phyloP scores from a whole-genome alignment of 2,797 vertebrate species.

The Anas georgica region DNA sequence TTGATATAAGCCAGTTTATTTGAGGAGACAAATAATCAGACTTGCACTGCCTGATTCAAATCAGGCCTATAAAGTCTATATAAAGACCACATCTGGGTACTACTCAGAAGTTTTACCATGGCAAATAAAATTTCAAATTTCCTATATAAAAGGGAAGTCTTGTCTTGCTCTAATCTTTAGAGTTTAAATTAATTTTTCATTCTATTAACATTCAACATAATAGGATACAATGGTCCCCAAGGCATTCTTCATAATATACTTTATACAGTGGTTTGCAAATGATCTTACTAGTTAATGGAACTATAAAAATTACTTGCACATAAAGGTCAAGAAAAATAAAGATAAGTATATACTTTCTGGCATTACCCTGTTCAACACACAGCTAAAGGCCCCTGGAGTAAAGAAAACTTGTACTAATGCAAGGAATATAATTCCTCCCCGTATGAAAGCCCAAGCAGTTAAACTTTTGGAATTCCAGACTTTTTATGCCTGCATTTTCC shows the following conservation, averaged over 20 bases:
- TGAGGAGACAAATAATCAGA: background rate
- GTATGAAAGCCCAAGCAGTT: background rate
- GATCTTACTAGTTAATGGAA: slow-evolving; percentile 78
- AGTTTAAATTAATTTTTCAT: slow-evolving; percentile 73
- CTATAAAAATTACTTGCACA: slow-evolving; percentile 79
- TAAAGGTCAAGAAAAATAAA: slow-evolving; percentile 81
- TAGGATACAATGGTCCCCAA: slow-evolving; percentile 64
- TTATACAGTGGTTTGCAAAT: slow-evolving; percentile 75
- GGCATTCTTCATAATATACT: slow-evolving; percentile 72
- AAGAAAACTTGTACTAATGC: slow-evolving; percentile 49
- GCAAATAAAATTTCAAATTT: slow-evolving; percentile 45
- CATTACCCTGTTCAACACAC: slow-evolving; percentile 5
- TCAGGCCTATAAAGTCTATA: background rate
- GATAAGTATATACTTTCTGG: slow-evolving; percentile 54
- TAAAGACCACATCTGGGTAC: slow-evolving; percentile 32
- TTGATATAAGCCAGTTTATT: background rate
- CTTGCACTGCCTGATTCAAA: background rate
- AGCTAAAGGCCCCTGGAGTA: slow-evolving; percentile 39
- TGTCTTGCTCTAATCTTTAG: slow-evolving; percentile 62
- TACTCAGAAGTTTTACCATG: slow-evolving; percentile 23
- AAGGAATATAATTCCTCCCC: background rate
- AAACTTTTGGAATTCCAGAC: slow-evolving; percentile 36
- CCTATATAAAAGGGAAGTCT: slow-evolving; percentile 27
- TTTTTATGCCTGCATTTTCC: slow-evolving; percentile 35
- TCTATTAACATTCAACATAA: slow-evolving; percentile 76